phyloP scores from a whole-genome alignment of 2,888 invertebrate genomes.

The Ichneumoninae sp. region DNA sequence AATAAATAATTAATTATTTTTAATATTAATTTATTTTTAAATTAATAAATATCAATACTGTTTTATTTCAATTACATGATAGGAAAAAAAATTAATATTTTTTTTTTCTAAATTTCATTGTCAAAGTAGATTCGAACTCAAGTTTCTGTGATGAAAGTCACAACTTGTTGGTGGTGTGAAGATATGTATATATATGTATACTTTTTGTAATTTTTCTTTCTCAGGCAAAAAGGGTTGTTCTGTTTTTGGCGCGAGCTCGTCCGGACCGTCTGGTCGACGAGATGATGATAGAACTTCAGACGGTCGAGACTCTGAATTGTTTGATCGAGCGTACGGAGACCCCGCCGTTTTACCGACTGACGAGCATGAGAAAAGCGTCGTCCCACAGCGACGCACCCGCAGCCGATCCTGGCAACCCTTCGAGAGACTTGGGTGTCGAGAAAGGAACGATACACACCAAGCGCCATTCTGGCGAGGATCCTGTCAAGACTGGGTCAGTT shows the following conservation, averaged over 20 bases:
- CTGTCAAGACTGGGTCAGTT: slow-evolving; percentile 90
- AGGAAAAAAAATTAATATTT: background rate
- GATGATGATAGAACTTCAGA: slow-evolving; percentile 98
- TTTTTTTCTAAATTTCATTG: background rate
- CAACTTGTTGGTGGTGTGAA: background rate
- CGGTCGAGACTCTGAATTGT: slow-evolving; percentile 98
- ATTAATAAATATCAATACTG: background rate
- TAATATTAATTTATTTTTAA: background rate
- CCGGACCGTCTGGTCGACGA: slow-evolving; percentile 97
- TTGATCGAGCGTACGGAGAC: slow-evolving; percentile 98
- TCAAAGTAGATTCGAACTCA: background rate
- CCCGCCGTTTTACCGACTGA: slow-evolving; percentile 98
- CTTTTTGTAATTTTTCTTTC: slow-evolving; percentile 49
- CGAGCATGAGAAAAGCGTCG: slow-evolving; percentile 95
- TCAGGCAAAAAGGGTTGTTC: slow-evolving; percentile 97
- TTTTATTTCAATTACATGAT: background rate
- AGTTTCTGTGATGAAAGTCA: background rate
- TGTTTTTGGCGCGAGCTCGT: slow-evolving; percentile 96
- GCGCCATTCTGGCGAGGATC: slow-evolving; percentile 95
- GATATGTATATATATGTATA: background rate
- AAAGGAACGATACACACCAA: slow-evolving; percentile 99
- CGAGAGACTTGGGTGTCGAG: slow-evolving; percentile 90
- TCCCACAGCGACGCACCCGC: slow-evolving; percentile 89
- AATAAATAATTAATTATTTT: background rate
- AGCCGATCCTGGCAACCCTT: slow-evolving; percentile 85